Evolutionary conservation across 2,888 invertebrate genomes (phyloP), one percentile per base, ranked within the genome.

Genomic region (Clostera curtula): DNA sequence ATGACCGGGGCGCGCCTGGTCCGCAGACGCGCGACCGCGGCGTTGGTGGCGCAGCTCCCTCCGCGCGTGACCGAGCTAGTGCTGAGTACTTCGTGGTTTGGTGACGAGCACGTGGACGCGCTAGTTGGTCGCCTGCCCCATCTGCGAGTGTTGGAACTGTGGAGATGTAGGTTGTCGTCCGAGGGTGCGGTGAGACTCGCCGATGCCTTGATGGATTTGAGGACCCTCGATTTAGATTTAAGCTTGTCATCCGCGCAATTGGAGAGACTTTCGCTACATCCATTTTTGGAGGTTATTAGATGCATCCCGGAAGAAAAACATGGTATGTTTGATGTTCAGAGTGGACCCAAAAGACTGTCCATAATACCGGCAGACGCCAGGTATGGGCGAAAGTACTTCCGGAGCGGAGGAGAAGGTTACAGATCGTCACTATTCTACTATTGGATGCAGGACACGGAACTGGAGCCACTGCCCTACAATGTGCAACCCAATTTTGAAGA

Each of bases 1-100:
- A 7, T 62, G 3, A 61, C 64, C 5, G 63, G 60, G 5, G 43
- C 57, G 1, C 38, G 43, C 3, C 34, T 57, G 41, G 44, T 60
- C 11, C 36, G 53, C 2, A 10, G 1, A 25, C 50, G 8, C 24
- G 55, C n/a, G 9, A 10, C 3, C 13, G 16, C 12, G 4, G 17
- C n/a, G 6, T 12, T 27, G 8, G 4, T 27, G 7, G 27, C 11
- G n/a, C 20, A 24, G 2, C 27, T 57, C 15, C 46, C 49, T 2
- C 17, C 9, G 1, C 14, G 11, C 3, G 16, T 56, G 1, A 29
- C 34, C 4, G 55, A 58, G 23, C 38, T 56, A 4, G 47, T 36
- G 3, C 25, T 57, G 3, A 56, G 57, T 25, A 32, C 29, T 14
- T 40, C 44, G 3, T 34, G 36, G 17, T 50, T 57, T 11, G 34